Evolutionary conservation across 2,888 invertebrate genomes (phyloP).

Genomic region (Diogma glabrata): DNA sequence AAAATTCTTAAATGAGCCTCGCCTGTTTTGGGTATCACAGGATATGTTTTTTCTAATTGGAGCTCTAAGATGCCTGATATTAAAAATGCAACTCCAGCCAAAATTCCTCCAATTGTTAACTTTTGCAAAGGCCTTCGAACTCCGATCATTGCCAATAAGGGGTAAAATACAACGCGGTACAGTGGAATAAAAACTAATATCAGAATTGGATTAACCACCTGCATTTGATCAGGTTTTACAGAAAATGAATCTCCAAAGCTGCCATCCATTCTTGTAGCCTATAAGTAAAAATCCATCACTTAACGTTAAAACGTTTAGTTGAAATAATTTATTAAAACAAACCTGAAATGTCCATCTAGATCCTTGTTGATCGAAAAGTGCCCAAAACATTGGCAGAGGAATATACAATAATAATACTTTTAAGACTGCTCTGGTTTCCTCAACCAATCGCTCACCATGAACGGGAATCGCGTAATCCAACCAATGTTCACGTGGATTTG

Average conservation of each 20-base stretch:
- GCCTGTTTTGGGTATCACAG: conserved; percentile 45
- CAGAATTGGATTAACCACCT: conserved; percentile 79
- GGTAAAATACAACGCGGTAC: conserved; percentile 71
- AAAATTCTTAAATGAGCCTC: conserved; percentile 57
- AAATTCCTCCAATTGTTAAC: conserved; percentile 74
- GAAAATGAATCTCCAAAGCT: conserved; percentile 59
- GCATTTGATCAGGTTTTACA: conserved; percentile 89
- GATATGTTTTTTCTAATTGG: conserved; percentile 58
- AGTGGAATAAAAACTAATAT: conserved; percentile 78
- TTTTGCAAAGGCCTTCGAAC: conserved; percentile 69
- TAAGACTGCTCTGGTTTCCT: conserved; percentile 67
- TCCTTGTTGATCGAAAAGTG: conserved; percentile 86
- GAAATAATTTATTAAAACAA: too few relatives aligned
- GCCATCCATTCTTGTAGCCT: conserved; percentile 77
- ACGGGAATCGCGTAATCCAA: conserved; percentile 69
- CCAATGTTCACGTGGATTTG: conserved; percentile 62
- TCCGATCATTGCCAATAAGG: conserved; percentile 55
- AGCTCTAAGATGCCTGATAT: conserved; percentile 78
- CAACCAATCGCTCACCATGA: conserved; percentile 56
- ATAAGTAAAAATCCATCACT: too few relatives aligned
- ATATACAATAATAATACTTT: conserved; percentile 67
- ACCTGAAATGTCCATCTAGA: conserved; percentile 91
- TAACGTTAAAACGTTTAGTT: too few relatives aligned
- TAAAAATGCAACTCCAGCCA: conserved; percentile 78
- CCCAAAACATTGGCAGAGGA: conserved; percentile 88